These are phyloP conservation scores for Zonitis immaculata DNA, from an alignment of 2,888 invertebrate genomes.

Conservation along the genomic window DNA sequence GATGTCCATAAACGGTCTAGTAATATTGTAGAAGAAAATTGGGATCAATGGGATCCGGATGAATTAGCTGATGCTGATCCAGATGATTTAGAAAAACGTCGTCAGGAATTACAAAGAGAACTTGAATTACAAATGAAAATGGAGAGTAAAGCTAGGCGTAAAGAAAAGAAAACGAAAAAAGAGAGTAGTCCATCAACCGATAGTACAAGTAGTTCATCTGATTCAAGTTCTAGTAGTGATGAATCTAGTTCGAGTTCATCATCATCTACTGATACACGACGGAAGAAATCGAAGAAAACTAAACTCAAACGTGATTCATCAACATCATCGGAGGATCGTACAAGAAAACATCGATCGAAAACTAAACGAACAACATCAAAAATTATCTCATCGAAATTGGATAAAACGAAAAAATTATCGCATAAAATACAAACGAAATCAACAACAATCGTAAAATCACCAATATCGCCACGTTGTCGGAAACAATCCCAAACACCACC, in stretches of 20 bases:
- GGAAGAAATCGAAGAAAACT: conserved; percentile 42
- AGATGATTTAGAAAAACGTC: conserved; percentile 69
- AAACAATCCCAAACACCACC: conserved; percentile 48
- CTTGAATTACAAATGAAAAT: conserved; percentile 74
- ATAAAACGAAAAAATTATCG: conserved; percentile 43
- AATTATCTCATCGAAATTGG: conserved; percentile 40
- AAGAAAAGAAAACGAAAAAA: conserved; percentile 62
- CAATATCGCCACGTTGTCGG: conserved; percentile 37
- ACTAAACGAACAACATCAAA: conserved; percentile 50
- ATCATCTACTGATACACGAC: conserved; percentile 46
- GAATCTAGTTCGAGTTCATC: conserved; percentile 57
- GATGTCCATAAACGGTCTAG: conserved; percentile 62
- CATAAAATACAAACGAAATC: conserved; percentile 17
- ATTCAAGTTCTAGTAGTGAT: conserved; percentile 62
- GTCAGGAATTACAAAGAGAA: conserved; percentile 71
- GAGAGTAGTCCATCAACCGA: conserved; percentile 67
- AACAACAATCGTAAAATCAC: conserved; percentile 36
- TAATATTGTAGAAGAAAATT: conserved; percentile 60
- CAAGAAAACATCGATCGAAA: conserved; percentile 53
- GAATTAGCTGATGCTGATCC: conserved; percentile 78
- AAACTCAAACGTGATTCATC: conserved; percentile 42
- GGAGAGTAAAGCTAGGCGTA: conserved; percentile 65
- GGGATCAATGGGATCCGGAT: conserved; percentile 74
- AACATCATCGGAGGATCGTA: conserved; percentile 57
- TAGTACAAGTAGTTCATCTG: conserved; percentile 59